Evolutionary conservation across 2,113 vertebrate species (phyloP), one percentile per base, ranked within the genome.

Genomic region (Crotalus viridis): DNA sequence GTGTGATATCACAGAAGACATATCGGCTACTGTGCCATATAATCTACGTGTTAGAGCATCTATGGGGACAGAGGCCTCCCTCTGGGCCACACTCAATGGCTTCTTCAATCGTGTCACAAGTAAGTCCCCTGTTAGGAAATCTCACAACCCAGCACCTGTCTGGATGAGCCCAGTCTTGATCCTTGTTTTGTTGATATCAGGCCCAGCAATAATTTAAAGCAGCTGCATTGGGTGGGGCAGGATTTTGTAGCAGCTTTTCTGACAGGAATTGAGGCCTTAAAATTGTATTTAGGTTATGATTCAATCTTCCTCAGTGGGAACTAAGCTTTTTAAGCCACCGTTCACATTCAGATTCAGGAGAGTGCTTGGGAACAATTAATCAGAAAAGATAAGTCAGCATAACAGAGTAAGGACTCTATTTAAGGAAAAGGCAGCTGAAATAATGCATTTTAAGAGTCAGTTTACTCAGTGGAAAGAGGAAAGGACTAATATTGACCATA

Each of bases 91-190:
- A 10, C 93, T 96, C 94, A 81, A 91, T 19, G 69, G 92, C 21
- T 94, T 94, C 46, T 97, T 97, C 81, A 97, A 96, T 85, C 95
- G 95, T 57, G 95, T 96, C 89, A 95, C 97, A 94, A 97, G 97
- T 97, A 96, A 97, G 96, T 89, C 9, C 17, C 10, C 10, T 9
- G 55, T 26, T 91, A 2, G 55, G 17, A 87, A 59, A 91, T 13
- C 55, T 86, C 8, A 81, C 74, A 43, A 21, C 3, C 33, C 33
- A 43, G 74, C 33, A 43, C 74, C 74, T 81, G 33, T 10, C 17
- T 81, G 74, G 13, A 89, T 64, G 56, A 64, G 43, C 43, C 28
- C 28, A 54, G 2, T 90, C 19, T 74, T 56, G 22, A 24, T 2
- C 33, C 8, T 46, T 19, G 10, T 91, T 26, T 81, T 43, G 39